A percentile compares a stretch with the other conserved stretches of the same genome.
Evolutionary conservation across 2,113 vertebrate genomes (phyloP).

Genomic region (Peucedramus taeniatus): DNA sequence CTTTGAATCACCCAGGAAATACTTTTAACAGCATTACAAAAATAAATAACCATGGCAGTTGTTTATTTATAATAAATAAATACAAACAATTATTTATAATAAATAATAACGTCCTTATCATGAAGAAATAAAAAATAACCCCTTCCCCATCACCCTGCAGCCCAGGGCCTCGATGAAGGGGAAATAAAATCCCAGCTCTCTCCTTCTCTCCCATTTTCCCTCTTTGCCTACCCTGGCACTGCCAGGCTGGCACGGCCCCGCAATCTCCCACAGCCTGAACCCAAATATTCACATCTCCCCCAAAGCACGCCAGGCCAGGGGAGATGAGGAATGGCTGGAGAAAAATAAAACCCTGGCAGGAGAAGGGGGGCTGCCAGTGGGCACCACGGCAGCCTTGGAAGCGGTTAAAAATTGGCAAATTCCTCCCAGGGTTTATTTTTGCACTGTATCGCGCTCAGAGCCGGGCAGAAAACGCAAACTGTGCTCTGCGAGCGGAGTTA

Average conservation of each 20-base stretch:
- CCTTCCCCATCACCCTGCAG: not conserved
- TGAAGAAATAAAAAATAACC: not conserved
- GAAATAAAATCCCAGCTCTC: not conserved
- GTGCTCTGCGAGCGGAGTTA: not conserved
- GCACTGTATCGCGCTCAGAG: not conserved
- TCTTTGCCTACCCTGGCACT: not conserved
- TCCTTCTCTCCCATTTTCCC: not conserved
- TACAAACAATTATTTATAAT: not conserved
- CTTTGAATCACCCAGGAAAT: not conserved
- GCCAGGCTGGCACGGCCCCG: not conserved
- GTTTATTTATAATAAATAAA: not conserved
- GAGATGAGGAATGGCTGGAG: fast-evolving
- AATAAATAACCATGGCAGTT: not conserved
- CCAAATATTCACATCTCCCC: not conserved
- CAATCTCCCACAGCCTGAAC: not conserved
- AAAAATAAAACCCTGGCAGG: not conserved
- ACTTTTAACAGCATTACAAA: not conserved
- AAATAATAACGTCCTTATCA: not conserved
- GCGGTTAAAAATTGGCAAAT: not conserved
- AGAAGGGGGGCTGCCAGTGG: not conserved
- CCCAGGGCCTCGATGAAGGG: not conserved
- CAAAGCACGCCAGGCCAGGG: fast-evolving
- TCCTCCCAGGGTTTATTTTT: not conserved
- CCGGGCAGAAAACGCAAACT: not conserved
- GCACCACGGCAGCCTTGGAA: not conserved